A percentile compares a stretch with the other conserved stretches of the same genome.
phyloP scores from a whole-genome alignment of 1,140 invertebrate genomes.

The Megalonaias nervosa region DNA sequence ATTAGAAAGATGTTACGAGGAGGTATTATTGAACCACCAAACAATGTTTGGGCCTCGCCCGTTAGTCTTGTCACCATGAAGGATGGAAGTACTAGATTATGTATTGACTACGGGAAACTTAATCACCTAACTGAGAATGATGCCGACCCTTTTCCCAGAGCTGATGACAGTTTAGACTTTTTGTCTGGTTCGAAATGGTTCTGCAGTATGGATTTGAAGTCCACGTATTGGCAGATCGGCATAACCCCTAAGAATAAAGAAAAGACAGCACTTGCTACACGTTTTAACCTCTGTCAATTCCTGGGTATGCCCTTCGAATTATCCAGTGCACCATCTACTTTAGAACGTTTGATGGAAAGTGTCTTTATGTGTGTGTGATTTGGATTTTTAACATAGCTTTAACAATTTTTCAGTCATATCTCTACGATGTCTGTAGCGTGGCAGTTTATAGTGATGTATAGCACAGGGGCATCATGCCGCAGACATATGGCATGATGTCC shows the following conservation, averaged over 20 bases:
- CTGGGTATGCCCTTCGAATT: slow-evolving; percentile 54
- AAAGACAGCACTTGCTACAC: slow-evolving; percentile 35
- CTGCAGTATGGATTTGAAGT: slow-evolving; percentile 70
- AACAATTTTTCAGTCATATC: too few species aligned
- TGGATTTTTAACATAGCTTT: too few species aligned
- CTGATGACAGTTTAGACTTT: slow-evolving; percentile 29
- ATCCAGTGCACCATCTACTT: slow-evolving; percentile 46
- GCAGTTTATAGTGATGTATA: too few species aligned
- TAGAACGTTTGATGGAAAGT: slow-evolving; percentile 52
- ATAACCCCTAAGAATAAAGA: slow-evolving; percentile 40
- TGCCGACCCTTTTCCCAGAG: slow-evolving; percentile 44
- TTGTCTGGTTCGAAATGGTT: slow-evolving; percentile 63
- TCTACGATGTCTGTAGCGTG: too few species aligned
- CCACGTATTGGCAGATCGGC: slow-evolving; percentile 73
- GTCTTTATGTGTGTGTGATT: too few species aligned
- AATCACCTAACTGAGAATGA: slow-evolving; percentile 40
- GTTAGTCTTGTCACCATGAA: too few species aligned
- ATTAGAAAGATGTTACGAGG: slow-evolving; percentile 18
- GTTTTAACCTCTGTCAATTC: slow-evolving; percentile 23
- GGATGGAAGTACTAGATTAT: slow-evolving; percentile 69
- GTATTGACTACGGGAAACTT: slow-evolving; percentile 71
- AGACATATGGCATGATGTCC: too few species aligned
- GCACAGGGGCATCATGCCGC: too few species aligned
- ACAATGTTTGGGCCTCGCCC: slow-evolving; percentile 24
- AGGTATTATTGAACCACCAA: slow-evolving; percentile 23